phyloP scores from a whole-genome alignment of 2,888 invertebrate genomes.

The Pyralis farinalis region DNA sequence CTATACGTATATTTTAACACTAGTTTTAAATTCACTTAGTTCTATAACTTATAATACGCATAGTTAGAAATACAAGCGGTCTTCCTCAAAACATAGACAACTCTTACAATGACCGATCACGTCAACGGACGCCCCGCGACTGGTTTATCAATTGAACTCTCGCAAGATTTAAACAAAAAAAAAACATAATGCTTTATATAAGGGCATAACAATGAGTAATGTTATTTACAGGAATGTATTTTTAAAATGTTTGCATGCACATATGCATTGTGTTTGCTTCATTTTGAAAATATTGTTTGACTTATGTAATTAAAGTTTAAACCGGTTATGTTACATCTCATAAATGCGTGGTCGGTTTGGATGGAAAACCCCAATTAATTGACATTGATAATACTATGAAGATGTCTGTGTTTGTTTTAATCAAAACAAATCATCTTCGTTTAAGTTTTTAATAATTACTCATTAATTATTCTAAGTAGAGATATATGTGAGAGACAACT shows the following conservation, averaged over 20 bases:
- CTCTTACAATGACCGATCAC: background rate
- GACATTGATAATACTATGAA: too few species aligned
- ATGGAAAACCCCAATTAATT: background rate
- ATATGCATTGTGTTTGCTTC: background rate
- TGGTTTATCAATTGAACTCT: background rate
- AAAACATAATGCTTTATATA: background rate
- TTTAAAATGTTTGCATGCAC: too few species aligned
- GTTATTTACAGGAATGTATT: too few species aligned
- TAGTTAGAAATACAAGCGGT: background rate
- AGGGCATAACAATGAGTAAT: too few species aligned
- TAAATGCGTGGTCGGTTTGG: background rate
- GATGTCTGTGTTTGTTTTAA: too few species aligned
- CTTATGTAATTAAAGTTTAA: background rate
- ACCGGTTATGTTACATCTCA: background rate
- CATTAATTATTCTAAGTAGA: too few species aligned
- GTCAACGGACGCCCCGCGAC: background rate
- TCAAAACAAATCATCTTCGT: too few species aligned
- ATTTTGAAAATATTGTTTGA: background rate
- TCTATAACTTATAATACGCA: background rate
- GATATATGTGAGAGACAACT: too few species aligned
- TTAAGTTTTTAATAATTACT: too few species aligned
- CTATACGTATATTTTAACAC: conserved; percentile 1
- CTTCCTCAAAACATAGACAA: background rate
- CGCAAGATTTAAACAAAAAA: background rate
- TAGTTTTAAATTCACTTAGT: conserved; percentile 1